Percentiles rank a stretch among this genome's conserved stretches.
These are phyloP conservation scores for Sander vitreus DNA, from an alignment of 2,113 vertebrate species.

Conservation along the genomic window DNA sequence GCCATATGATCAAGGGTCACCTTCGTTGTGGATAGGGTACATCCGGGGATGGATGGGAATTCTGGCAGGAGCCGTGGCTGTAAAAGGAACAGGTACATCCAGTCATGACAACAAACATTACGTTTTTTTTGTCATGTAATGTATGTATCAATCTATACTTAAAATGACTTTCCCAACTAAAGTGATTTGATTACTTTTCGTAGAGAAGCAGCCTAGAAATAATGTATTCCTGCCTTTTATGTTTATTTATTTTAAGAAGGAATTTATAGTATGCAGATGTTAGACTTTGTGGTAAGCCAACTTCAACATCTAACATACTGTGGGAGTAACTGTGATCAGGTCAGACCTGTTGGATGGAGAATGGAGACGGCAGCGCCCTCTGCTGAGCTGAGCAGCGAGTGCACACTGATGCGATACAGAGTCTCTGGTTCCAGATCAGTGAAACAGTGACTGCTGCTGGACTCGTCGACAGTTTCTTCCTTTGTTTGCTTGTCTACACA, in stretches of 20 bases:
- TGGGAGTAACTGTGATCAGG: not conserved
- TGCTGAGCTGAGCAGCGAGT: slow-evolving; percentile 78
- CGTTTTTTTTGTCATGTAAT: not conserved
- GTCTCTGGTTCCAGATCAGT: slow-evolving; percentile 78
- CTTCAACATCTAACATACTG: not conserved
- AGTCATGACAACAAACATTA: not conserved
- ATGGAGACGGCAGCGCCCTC: slow-evolving; percentile 85
- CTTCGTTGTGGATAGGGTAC: slow-evolving; percentile 81
- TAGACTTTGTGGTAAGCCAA: not conserved
- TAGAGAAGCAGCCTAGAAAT: not conserved
- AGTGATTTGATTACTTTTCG: not conserved
- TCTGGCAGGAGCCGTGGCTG: slow-evolving; percentile 79
- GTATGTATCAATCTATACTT: not conserved
- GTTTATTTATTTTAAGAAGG: not conserved
- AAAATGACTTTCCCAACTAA: not conserved
- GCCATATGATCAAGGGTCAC: slow-evolving; percentile 53
- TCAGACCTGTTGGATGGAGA: slow-evolving; percentile 85
- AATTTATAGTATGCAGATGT: not conserved
- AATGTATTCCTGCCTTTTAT: too few relatives aligned
- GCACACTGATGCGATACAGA: slow-evolving; percentile 84
- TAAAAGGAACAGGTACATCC: slow-evolving; percentile 8
- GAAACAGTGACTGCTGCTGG: slow-evolving; percentile 84
- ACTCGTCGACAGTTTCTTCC: slow-evolving; percentile 69
- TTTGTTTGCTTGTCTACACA: slow-evolving; percentile 77
- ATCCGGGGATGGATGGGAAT: slow-evolving; percentile 75